phyloP scores from a whole-genome alignment of 2,113 vertebrate genomes.

The Eonycteris spelaea region DNA sequence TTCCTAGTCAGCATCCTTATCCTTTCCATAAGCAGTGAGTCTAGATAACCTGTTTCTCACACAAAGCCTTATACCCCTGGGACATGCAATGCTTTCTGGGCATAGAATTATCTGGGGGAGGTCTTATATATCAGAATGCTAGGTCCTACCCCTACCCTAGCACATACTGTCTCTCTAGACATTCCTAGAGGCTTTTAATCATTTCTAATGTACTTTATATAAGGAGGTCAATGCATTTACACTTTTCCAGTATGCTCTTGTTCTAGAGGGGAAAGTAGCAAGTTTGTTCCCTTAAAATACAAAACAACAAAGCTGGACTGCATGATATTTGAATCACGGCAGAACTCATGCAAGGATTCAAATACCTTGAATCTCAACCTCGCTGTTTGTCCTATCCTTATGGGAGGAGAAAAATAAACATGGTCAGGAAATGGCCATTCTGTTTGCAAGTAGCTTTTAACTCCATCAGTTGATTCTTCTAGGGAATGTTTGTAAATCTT shows the following conservation, averaged over 20 bases:
- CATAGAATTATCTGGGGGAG: neutral
- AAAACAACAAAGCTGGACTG: neutral
- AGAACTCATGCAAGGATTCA: neutral
- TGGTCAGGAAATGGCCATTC: neutral
- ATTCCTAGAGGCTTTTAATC: neutral
- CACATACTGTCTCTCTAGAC: neutral
- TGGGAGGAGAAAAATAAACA: neutral
- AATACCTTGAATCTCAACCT: neutral
- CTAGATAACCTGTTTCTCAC: neutral
- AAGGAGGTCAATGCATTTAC: neutral
- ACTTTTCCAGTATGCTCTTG: neutral
- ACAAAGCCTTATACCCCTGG: neutral
- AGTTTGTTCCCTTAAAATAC: neutral
- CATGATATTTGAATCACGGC: neutral
- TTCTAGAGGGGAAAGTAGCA: neutral
- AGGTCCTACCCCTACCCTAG: neutral
- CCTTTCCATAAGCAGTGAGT: neutral
- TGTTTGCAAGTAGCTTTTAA: neutral
- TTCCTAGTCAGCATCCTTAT: neutral
- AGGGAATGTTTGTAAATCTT: neutral
- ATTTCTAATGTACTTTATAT: neutral
- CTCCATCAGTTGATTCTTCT: neutral
- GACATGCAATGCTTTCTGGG: neutral
- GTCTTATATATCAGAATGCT: neutral
- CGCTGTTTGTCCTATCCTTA: neutral